A percentile compares a stretch with the other conserved stretches of the same genome.
phyloP scores from a whole-genome alignment of 2,113 vertebrate species.

The Motacilla tschutschensis region DNA sequence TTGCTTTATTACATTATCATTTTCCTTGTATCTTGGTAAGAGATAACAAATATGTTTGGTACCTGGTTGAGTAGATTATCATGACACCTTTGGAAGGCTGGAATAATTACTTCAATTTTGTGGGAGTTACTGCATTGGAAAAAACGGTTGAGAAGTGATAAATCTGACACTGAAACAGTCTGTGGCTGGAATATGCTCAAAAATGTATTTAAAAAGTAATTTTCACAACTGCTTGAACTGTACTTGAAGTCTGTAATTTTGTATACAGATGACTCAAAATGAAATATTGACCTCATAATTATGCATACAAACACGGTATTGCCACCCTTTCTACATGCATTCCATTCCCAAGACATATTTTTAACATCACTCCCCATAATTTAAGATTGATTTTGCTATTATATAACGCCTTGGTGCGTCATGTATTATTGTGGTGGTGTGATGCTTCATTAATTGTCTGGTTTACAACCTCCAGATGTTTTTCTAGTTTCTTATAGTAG shows the following conservation, averaged over 20 bases:
- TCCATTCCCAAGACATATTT: not conserved
- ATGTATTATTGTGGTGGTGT: not conserved
- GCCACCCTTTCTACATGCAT: not conserved
- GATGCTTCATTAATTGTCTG: not conserved
- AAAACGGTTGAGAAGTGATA: not conserved
- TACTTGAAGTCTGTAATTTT: not conserved
- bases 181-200: not conserved
- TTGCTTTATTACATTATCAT: not conserved
- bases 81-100: not conserved
- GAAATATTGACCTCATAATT: not conserved
- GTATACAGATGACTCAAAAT: not conserved
- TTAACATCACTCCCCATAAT: not conserved
- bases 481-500: not conserved
- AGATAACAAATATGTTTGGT: not conserved
- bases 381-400: slow-evolving; percentile 46
- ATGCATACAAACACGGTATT: not conserved
- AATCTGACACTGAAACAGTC: not conserved
- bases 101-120: not conserved
- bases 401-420: slow-evolving; percentile 50
- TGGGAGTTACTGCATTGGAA: not conserved
- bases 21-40: not conserved
- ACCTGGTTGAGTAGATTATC: not conserved
- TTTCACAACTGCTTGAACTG: not conserved
- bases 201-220: not conserved
- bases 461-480: not conserved